phyloP scores from a whole-genome alignment of 2,797 vertebrate species.

The Liparis tanakae region DNA sequence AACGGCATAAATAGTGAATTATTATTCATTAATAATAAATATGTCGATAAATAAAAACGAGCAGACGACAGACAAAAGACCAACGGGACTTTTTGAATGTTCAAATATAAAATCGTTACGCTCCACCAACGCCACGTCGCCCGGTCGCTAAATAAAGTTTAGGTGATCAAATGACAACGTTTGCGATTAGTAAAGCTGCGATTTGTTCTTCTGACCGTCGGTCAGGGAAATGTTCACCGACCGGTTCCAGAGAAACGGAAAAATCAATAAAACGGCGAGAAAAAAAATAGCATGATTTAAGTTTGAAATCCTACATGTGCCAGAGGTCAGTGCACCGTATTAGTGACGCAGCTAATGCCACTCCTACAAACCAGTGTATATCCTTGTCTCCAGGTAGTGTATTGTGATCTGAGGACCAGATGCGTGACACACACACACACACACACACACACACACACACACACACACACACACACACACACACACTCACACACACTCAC shows the following conservation, averaged over 20 bases:
- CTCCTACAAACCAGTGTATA: constrained; percentile 82
- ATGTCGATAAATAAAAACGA: constrained; percentile 83
- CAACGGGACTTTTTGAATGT: constrained; percentile 2
- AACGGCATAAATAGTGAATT: constrained; percentile 81
- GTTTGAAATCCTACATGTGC: constrained; percentile 73
- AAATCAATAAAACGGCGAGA: constrained; percentile 39
- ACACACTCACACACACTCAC: not conserved
- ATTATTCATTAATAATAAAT: constrained; percentile 82
- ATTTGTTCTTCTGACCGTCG: not conserved
- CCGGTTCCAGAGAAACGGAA: constrained; percentile 50
- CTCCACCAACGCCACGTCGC: constrained; percentile 23
- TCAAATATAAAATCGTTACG: constrained; percentile 20
- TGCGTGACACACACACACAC: constrained; percentile 24
- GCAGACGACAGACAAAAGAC: constrained; percentile 9
- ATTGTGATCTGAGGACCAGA: constrained; percentile 46
- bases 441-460: not conserved
- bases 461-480: constrained; percentile 21
- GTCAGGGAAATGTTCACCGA: constrained; percentile 28
- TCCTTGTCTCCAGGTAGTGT: constrained; percentile 68
- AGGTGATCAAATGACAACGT: constrained; percentile 34
- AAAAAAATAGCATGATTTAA: constrained; percentile 53
- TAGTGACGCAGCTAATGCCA: constrained; percentile 67
- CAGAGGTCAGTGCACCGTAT: constrained; percentile 80
- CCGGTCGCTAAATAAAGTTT: constrained; percentile 13
- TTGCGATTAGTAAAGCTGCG: constrained; percentile 49